Base-by-base conservation (phyloP, 1,140 invertebrate species). In the Eurosta solidaginis region DNA sequence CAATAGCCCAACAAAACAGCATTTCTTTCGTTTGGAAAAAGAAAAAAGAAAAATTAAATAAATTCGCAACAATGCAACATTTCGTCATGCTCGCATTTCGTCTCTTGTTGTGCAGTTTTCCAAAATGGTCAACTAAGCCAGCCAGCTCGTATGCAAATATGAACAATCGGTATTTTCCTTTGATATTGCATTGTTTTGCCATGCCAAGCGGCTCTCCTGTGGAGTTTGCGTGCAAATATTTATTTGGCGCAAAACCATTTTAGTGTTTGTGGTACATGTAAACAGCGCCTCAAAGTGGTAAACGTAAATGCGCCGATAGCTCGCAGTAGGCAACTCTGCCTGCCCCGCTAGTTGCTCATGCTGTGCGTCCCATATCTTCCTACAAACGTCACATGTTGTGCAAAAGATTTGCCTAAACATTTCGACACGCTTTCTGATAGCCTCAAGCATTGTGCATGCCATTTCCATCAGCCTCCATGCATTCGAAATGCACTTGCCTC, bases 51-150 rank as follows among this genome's bases (percentile, higher is more conserved):
- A 40, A 40, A 33, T 42, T 29, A 20, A 20, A 33, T 40, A 68
- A 68, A 68, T 40, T 40, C 33, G 59, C 59, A 68, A n/a, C 59
- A 68, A 68, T 68, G 59, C 59, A 68, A 40, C 59, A 68, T 68
- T 68, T 68, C 59, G 59, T 68, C 59, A 68, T 68, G 59, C 59
- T 40, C 59, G 36, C 33, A 68, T 40, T 33, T 68, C n/a, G 33
- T 68, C 40, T 29, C 59, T 40, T 68, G 6, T 68, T 68, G 59
- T n/a, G n/a, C n/a, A n/a, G n/a, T n/a, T n/a, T n/a, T n/a, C 59
- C 20, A 68, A 68, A 68, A 68, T 40, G 59, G 33, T 40, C 17
- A 33, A 29, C 14, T 68, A 27, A 40, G 3, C 17, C 17, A 20
- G 33, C 5, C 17, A 20, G 33, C 5, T 33, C 14, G 40, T 68